A percentile compares a stretch with the other conserved stretches of the same genome.
Conservation (phyloP, 2,888 invertebrate species). For the Sphaeridia pumilis region DNA sequence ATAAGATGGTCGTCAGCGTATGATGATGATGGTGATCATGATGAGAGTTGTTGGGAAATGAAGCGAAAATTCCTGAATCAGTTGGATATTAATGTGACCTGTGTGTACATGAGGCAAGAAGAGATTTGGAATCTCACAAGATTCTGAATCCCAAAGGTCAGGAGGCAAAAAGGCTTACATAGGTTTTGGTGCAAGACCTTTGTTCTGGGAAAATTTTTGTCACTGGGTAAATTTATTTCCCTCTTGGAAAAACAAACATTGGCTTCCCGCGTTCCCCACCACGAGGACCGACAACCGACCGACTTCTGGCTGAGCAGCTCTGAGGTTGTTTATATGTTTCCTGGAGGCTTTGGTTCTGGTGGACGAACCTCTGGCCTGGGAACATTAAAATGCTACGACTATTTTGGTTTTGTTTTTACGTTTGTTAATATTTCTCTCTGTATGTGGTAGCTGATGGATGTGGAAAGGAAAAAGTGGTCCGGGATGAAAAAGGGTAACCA, state of each 20-base stretch:
- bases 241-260: no score
- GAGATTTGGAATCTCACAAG: not conserved
- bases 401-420: constrained; percentile 5
- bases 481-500: no score
- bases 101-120: not conserved
- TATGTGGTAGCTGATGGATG: constrained; percentile 12
- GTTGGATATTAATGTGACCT: not conserved
- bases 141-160: not conserved
- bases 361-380: not conserved
- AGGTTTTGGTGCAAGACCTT: no score
- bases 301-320: no score
- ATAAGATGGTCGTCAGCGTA: not conserved
- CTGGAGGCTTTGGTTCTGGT: not conserved
- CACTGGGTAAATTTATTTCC: no score
- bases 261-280: no score
- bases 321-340: not conserved
- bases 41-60: no score
- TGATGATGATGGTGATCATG: no score
- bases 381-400: not conserved
- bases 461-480: no score
- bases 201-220: no score
- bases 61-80: not conserved
- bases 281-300: no score
- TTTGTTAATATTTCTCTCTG: constrained; percentile 9
- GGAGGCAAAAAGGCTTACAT: no score